Percentiles rank a stretch among this genome's conserved stretches.
Evolutionary conservation across 1,140 invertebrate genomes (phyloP).

Genomic region (Brachionus rubens): DNA sequence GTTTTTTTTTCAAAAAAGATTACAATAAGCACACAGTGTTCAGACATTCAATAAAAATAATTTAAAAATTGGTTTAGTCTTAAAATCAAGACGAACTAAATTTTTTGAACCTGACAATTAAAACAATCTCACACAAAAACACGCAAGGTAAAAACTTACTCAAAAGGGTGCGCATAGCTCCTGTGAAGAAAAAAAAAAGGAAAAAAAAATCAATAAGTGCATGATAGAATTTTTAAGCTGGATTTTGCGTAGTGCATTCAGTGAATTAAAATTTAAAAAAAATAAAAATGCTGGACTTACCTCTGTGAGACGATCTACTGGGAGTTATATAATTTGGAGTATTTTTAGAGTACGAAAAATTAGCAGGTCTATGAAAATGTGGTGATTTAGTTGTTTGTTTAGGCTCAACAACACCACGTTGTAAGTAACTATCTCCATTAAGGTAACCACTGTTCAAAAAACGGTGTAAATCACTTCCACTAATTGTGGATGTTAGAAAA

Average conservation of each 20-base stretch:
- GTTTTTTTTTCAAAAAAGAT: too few relatives aligned
- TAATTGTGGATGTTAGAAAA: constrained; percentile 32
- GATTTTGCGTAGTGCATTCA: too few relatives aligned
- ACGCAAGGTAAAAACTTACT: constrained; percentile 42
- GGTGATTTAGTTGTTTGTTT: constrained; percentile 28
- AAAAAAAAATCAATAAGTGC: constrained; percentile 28
- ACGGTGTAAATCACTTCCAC: constrained; percentile 45
- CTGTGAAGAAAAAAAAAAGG: constrained; percentile 11
- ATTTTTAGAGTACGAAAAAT: constrained; percentile 31
- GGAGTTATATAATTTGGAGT: constrained; percentile 29
- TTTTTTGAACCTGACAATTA: neutral
- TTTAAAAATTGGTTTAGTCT: neutral
- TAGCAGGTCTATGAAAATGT: constrained; percentile 43
- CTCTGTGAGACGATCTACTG: constrained; percentile 21
- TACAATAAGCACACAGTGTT: too few relatives aligned
- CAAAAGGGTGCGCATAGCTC: constrained; percentile 32
- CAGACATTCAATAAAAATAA: too few relatives aligned
- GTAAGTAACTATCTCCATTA: constrained; percentile 30
- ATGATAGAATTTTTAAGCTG: too few relatives aligned
- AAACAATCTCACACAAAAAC: neutral
- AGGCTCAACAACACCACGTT: constrained; percentile 32
- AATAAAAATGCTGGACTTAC: neutral
- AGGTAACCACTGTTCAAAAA: constrained; percentile 44
- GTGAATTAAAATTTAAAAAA: neutral
- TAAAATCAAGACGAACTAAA: neutral